A percentile compares a stretch with the other conserved stretches of the same genome.
Conservation (phyloP, 2,888 invertebrate species). For the Dryomyza anilis region DNA sequence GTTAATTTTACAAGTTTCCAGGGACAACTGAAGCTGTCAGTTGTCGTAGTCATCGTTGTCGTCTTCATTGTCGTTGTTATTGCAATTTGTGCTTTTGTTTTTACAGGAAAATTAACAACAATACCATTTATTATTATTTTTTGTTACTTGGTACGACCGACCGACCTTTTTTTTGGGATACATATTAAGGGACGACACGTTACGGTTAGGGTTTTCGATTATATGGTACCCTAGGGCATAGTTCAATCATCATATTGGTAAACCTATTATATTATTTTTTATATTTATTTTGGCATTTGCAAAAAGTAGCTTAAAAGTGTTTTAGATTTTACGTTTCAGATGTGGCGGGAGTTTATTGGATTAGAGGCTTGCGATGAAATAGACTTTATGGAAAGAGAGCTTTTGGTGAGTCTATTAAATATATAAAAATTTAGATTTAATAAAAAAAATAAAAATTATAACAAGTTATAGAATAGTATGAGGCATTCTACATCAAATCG, state of each 20-base stretch:
- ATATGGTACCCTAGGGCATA: conserved; percentile 4
- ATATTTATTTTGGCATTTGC: too few species aligned
- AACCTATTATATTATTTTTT: conserved; percentile 3
- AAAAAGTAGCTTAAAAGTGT: too few species aligned
- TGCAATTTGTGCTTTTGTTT: not conserved
- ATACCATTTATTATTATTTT: not conserved
- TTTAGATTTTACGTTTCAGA: too few species aligned
- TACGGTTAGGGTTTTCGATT: not conserved
- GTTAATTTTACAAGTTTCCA: not conserved
- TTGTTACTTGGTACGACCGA: not conserved
- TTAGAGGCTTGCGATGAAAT: too few species aligned
- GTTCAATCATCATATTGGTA: not conserved
- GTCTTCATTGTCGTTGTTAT: not conserved
- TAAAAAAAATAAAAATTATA: too few species aligned
- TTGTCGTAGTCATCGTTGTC: not conserved
- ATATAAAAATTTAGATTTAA: not conserved
- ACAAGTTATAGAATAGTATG: too few species aligned
- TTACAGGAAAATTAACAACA: conserved; percentile 6
- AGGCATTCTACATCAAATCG: too few species aligned
- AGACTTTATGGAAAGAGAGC: not conserved
- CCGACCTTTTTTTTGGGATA: not conserved
- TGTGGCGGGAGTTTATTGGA: too few species aligned
- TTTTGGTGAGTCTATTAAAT: not conserved
- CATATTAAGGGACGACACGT: not conserved
- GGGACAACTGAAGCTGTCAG: not conserved